These are phyloP conservation scores for Heliconius hewitsoni DNA, from an alignment of 1,140 invertebrate genomes.

Conservation along the genomic window DNA sequence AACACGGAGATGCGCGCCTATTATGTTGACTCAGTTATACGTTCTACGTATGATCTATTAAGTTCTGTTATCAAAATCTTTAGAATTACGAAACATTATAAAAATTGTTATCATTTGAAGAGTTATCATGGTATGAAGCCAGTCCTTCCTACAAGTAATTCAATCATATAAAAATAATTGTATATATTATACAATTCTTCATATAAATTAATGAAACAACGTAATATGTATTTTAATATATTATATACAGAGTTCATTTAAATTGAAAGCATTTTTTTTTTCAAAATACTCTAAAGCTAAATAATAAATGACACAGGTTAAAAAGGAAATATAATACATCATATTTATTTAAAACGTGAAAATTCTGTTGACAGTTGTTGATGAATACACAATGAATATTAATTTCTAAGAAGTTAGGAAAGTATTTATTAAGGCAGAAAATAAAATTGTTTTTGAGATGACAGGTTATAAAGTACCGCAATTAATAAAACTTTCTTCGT, in stretches of 20 bases:
- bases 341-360: slow-evolving; percentile 5
- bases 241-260: neutral
- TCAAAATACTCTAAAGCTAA: neutral
- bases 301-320: neutral
- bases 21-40: slow-evolving; percentile 26
- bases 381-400: slow-evolving; percentile 3
- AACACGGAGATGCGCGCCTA: slow-evolving; percentile 34
- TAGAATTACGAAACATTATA: neutral
- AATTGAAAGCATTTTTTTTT: neutral
- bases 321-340: neutral
- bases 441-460: slow-evolving; percentile 8
- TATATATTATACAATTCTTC: no score
- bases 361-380: slow-evolving; percentile 9
- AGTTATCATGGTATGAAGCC: no score
- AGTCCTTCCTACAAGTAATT: no score
- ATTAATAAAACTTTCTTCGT: slow-evolving; percentile 10
- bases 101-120: neutral
- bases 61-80: neutral
- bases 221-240: no score
- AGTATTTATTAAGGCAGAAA: slow-evolving; percentile 1
- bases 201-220: no score
- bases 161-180: no score
- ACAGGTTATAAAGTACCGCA: slow-evolving; percentile 13
- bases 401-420: slow-evolving; percentile 6
- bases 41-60: neutral